Base-by-base conservation (phyloP, 2,113 vertebrate species). In the Vimba vimba region DNA sequence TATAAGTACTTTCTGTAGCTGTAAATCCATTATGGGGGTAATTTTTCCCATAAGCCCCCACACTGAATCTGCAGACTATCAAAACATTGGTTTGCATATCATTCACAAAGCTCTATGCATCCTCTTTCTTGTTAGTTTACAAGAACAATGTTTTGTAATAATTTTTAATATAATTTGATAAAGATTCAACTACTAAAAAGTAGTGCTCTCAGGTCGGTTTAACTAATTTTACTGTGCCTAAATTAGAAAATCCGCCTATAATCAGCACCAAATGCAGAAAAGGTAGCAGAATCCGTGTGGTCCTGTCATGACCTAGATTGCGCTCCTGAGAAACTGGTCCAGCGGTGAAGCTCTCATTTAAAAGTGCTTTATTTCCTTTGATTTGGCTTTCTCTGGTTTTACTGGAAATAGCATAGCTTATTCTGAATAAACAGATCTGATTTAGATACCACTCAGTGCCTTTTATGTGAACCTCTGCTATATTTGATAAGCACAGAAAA, bases 351-450 rank as follows among this genome's bases (percentile, higher is more conserved):
- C 17, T 45, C 36, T 79, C 8, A 64, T 64, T 47, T 80, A 6
- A 80, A 47, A 64, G 36, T 75, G 73, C 73, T 75, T 75, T 64
- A 47, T 80, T 64, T 64, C 39, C n/a, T 80, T 60, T 79, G 57
- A 62, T 80, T 80, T 64, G 78, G 36, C 15, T 62, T 80, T 45
- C 36, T 64, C 57, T 64, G 39, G 13, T 62, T 62, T 80, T 27
- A 45, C 7, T 25, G 33, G 12, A 25, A 45, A 17, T 15, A 43
- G 36, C 19, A 39, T 13, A 1, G 57, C 79, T 47, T 30, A 6
- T 27, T 80, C n/a, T 19, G 39, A 45, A 45, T 80, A 39, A 80
- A 75, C 73, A 9, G 73, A 75, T 25, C 13, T 1, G 13, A 47
- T 75, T 27, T 50, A 12, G 39, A 64, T 45, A 30, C 39, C 59